Percentiles rank a stretch among this genome's conserved stretches.
phyloP scores from a whole-genome alignment of 2,113 vertebrate genomes.

The Bos javanicus region DNA sequence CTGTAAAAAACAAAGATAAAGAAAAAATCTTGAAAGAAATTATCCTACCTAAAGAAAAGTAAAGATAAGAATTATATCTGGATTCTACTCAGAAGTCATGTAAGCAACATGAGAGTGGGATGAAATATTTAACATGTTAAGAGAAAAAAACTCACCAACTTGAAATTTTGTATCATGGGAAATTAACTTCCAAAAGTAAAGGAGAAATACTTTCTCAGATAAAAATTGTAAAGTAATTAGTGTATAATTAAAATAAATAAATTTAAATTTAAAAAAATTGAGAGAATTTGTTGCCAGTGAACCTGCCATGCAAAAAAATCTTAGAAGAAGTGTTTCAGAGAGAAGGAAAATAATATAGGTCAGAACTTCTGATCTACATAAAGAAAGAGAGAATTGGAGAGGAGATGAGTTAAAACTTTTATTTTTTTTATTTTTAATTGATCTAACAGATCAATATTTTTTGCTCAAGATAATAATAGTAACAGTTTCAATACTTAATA shows the following conservation, averaged over 20 bases:
- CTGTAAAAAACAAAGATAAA: not conserved
- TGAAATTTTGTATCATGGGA: not conserved
- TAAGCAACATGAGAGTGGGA: not conserved
- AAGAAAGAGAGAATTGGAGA: not conserved
- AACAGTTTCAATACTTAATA: not conserved
- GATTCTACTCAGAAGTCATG: not conserved
- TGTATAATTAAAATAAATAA: too few species aligned
- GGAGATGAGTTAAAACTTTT: not conserved
- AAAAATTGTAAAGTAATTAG: not conserved
- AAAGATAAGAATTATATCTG: not conserved
- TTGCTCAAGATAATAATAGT: not conserved
- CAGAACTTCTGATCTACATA: not conserved
- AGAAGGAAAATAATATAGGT: not conserved
- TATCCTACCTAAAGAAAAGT: not conserved
- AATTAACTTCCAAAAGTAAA: not conserved
- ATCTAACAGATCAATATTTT: not conserved
- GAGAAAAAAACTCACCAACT: not conserved
- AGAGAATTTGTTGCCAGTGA: not conserved
- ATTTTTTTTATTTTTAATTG: not conserved
- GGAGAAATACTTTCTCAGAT: not conserved
- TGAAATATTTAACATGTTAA: not conserved
- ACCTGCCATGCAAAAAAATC: not conserved
- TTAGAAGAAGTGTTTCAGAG: not conserved
- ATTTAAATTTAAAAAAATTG: not conserved
- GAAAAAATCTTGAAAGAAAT: not conserved